Percentiles rank a stretch among this genome's conserved stretches.
phyloP scores from a whole-genome alignment of 2,113 vertebrate species.

The Entosphenus tridentatus region DNA sequence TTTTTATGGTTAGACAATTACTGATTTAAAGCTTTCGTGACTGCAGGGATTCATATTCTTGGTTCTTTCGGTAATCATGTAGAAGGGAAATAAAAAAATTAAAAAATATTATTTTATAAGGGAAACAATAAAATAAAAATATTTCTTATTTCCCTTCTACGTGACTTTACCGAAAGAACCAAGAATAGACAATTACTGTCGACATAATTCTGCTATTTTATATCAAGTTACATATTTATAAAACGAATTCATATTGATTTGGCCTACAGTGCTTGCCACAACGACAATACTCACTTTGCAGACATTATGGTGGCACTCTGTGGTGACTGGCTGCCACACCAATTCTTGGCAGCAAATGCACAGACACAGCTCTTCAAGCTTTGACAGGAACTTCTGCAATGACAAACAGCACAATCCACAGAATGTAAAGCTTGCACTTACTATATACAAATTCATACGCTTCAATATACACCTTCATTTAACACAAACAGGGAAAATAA shows the following conservation, averaged over 20 bases:
- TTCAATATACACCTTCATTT: not conserved
- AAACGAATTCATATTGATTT: not conserved
- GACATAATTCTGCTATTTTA: not conserved
- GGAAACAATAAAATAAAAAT: not conserved
- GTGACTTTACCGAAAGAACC: not conserved
- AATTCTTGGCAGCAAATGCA: slow-evolving; percentile 96
- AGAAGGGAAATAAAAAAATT: not conserved
- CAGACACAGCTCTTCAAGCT: slow-evolving; percentile 67
- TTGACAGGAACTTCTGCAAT: slow-evolving; percentile 55
- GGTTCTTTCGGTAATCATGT: not conserved
- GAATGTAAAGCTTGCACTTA: not conserved
- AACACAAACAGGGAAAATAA: not conserved
- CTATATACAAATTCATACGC: not conserved
- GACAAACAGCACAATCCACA: slow-evolving; percentile 7
- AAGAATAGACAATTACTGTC: not conserved
- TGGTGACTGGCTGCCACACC: slow-evolving; percentile 63
- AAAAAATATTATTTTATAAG: not conserved
- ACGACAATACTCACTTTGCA: slow-evolving; percentile 41
- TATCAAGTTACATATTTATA: not conserved
- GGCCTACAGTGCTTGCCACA: not conserved
- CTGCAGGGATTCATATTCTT: too few species aligned
- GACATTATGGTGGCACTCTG: slow-evolving; percentile 78
- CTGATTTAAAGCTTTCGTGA: not conserved
- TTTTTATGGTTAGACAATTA: not conserved
- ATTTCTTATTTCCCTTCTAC: not conserved